A percentile compares a stretch with the other conserved stretches of the same genome.
phyloP scores from a whole-genome alignment of 2,888 invertebrate species.

The Pyrrhia umbra region DNA sequence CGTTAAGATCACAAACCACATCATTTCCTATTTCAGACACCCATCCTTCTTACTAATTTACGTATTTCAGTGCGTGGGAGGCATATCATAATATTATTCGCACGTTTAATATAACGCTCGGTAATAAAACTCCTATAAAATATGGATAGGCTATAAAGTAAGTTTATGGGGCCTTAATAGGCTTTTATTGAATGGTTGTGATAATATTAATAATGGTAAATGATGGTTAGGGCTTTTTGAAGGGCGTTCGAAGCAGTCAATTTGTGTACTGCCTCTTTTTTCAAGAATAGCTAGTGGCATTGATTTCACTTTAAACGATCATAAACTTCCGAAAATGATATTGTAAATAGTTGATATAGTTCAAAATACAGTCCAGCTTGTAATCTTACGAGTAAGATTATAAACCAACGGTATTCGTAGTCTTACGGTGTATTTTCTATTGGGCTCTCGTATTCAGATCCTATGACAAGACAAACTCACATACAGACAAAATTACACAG shows the following conservation, averaged over 20 bases:
- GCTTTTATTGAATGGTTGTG: constrained; percentile 53
- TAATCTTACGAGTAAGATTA: too few species aligned
- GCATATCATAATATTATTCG: constrained; percentile 41
- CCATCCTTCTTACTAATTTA: constrained; percentile 45
- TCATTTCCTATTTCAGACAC: constrained; percentile 24
- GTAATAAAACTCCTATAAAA: constrained; percentile 57
- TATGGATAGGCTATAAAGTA: constrained; percentile 45
- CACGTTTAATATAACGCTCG: constrained; percentile 40
- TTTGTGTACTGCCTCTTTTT: neutral
- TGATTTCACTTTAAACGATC: too few species aligned
- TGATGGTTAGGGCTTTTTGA: neutral
- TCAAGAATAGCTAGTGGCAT: too few species aligned
- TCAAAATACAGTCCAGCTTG: too few species aligned
- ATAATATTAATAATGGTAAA: constrained; percentile 44
- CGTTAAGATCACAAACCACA: constrained; percentile 5
- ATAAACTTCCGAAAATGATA: too few species aligned
- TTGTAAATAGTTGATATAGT: too few species aligned
- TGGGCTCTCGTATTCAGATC: too few species aligned
- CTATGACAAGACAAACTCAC: too few species aligned
- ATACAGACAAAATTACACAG: too few species aligned
- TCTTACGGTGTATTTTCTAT: too few species aligned
- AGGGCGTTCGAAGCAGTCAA: neutral
- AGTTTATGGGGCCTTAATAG: constrained; percentile 50
- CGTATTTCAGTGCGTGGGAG: constrained; percentile 28
- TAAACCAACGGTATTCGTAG: too few species aligned